Evolutionary conservation across 2,113 vertebrate species (phyloP).

Genomic region (Calyptommatus sinebrachiatus): DNA sequence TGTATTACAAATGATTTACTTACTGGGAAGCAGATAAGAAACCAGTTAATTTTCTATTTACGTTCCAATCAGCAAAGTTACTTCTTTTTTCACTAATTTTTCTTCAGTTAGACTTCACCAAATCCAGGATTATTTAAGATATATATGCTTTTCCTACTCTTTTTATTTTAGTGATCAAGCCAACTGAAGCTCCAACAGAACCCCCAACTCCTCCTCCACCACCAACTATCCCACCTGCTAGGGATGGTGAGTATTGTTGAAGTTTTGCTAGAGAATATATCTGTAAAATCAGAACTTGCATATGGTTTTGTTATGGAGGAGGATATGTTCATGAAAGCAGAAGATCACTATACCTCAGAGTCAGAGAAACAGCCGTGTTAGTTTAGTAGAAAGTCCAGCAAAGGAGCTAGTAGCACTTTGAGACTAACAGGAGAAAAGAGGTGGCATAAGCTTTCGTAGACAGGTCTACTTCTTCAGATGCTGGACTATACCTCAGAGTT

Average conservation of each 20-base stretch:
- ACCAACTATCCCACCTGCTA: constrained; percentile 91
- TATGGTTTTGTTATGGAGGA: too few species aligned
- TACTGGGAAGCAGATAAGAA: background rate
- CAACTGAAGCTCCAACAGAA: constrained; percentile 85
- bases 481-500: background rate
- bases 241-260: constrained; percentile 79
- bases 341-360: background rate
- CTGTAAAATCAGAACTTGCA: background rate
- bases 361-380: too few species aligned
- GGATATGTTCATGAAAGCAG: too few species aligned
- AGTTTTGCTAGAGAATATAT: background rate
- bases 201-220: constrained; percentile 90
- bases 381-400: too few species aligned
- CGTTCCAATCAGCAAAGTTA: background rate
- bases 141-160: background rate
- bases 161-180: constrained; percentile 81
- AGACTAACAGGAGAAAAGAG: too few species aligned
- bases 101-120: background rate
- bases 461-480: too few species aligned
- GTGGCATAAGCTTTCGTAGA: too few species aligned
- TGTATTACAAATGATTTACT: background rate
- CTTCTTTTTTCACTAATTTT: background rate
- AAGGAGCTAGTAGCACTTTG: too few species aligned
- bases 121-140: background rate
- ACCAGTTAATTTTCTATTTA: background rate